Evolutionary conservation across 2,113 vertebrate genomes (phyloP).

Genomic region (Nansenia antarctica): DNA sequence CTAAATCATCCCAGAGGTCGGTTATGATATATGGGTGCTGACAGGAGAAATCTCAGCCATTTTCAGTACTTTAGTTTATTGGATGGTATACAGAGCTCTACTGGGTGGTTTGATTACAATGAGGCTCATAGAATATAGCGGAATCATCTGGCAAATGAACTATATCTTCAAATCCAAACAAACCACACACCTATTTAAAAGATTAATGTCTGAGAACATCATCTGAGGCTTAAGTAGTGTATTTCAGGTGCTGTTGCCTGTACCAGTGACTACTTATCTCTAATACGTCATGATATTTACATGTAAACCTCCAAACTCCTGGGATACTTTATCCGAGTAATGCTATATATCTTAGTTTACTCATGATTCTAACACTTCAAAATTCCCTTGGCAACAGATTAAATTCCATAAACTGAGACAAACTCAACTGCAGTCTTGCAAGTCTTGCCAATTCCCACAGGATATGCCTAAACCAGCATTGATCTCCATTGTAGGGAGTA

Average conservation of each 20-base stretch:
- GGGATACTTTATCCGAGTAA: constrained; percentile 1
- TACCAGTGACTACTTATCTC: neutral
- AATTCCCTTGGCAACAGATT: neutral
- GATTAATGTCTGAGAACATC: neutral
- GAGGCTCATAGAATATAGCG: neutral
- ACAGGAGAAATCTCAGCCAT: no score
- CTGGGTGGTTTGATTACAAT: neutral
- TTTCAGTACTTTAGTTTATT: no score
- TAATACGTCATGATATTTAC: neutral
- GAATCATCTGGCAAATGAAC: neutral
- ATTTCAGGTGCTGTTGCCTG: neutral
- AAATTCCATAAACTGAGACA: neutral
- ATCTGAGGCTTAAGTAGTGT: neutral
- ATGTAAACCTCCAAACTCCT: neutral
- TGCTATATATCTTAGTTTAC: neutral
- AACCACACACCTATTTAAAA: neutral
- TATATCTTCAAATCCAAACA: neutral
- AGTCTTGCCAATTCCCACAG: neutral
- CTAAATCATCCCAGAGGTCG: neutral
- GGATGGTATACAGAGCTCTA: neutral
- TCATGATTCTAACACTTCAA: neutral
- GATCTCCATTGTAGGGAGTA: neutral
- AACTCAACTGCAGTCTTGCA: neutral
- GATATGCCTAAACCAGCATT: neutral
- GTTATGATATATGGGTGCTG: neutral